Conservation (phyloP, 2,113 vertebrate genomes). For the Sceloporus tristichus region DNA sequence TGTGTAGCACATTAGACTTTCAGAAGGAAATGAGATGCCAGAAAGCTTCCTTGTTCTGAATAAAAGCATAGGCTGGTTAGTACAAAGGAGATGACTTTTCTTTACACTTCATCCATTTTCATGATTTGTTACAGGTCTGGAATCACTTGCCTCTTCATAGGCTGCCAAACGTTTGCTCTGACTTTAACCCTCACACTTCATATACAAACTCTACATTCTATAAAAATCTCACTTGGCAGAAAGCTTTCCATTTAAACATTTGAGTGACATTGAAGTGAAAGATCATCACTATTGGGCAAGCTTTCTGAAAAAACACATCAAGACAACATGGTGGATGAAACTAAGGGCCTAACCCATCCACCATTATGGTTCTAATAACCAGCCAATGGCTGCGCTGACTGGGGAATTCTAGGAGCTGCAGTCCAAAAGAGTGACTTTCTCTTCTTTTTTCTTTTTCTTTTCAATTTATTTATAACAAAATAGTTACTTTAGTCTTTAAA, state of each 20-base stretch:
- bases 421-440: not conserved
- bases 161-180: slow-evolving; percentile 62
- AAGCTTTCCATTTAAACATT: slow-evolving; percentile 38
- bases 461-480: too few species aligned
- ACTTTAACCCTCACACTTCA: slow-evolving; percentile 47
- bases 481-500: too few species aligned
- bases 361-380: too few species aligned
- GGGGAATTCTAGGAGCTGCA: not conserved
- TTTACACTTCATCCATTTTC: slow-evolving; percentile 68
- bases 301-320: slow-evolving; percentile 14
- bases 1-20: slow-evolving; percentile 20
- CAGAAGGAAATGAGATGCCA: slow-evolving; percentile 46
- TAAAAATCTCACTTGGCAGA: not conserved
- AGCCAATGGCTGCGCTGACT: not conserved
- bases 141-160: slow-evolving; percentile 64
- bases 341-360: too few species aligned
- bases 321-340: not conserved
- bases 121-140: slow-evolving; percentile 69
- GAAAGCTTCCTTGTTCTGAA: slow-evolving; percentile 61
- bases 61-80: slow-evolving; percentile 57
- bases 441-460: too few species aligned
- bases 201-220: not conserved
- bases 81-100: slow-evolving; percentile 54
- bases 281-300: slow-evolving; percentile 58
- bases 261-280: slow-evolving; percentile 71